Percentiles rank a stretch among this genome's conserved stretches.
These are phyloP conservation scores for Himalopsyche tibetana DNA, from an alignment of 2,888 invertebrate genomes.

Conservation along the genomic window DNA sequence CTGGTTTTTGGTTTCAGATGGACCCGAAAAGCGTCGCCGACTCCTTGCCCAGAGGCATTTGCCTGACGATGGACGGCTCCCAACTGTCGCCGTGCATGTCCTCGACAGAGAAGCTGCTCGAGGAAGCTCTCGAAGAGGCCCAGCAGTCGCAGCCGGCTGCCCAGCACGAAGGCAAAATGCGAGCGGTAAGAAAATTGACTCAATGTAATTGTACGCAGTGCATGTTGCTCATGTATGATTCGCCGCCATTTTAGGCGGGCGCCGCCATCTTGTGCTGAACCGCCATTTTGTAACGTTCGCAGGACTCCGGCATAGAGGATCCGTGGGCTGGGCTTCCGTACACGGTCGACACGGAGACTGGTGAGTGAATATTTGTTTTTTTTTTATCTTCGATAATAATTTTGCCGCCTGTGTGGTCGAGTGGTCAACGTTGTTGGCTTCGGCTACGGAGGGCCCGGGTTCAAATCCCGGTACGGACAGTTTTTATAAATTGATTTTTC, in stretches of 20 bases:
- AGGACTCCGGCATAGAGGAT: slow-evolving; percentile 74
- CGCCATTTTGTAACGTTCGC: slow-evolving; percentile 11
- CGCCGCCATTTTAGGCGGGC: neutral
- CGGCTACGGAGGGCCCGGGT: too few species aligned
- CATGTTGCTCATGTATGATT: neutral
- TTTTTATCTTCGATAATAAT: neutral
- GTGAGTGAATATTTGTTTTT: slow-evolving; percentile 77
- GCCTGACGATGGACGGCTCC: slow-evolving; percentile 72
- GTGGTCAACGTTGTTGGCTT: too few species aligned
- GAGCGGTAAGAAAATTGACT: neutral
- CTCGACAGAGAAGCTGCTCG: slow-evolving; percentile 49
- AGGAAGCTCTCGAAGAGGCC: slow-evolving; percentile 1
- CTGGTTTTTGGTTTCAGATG: neutral
- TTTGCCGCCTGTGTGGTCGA: too few species aligned
- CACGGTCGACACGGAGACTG: slow-evolving; percentile 91
- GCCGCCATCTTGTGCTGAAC: slow-evolving; percentile 11
- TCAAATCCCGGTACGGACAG: too few species aligned
- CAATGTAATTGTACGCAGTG: neutral
- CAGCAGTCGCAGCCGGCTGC: neutral
- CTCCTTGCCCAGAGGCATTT: slow-evolving; percentile 71
- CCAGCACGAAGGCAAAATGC: slow-evolving; percentile 21
- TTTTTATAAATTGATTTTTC: too few species aligned
- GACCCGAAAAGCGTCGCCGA: slow-evolving; percentile 3
- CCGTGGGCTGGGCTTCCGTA: slow-evolving; percentile 90
- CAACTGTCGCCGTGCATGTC: slow-evolving; percentile 67